These are phyloP conservation scores for Paracentrotus lividus DNA, from an alignment of 53 echinoderm and acorn worm genomes.

Conservation along the genomic window DNA sequence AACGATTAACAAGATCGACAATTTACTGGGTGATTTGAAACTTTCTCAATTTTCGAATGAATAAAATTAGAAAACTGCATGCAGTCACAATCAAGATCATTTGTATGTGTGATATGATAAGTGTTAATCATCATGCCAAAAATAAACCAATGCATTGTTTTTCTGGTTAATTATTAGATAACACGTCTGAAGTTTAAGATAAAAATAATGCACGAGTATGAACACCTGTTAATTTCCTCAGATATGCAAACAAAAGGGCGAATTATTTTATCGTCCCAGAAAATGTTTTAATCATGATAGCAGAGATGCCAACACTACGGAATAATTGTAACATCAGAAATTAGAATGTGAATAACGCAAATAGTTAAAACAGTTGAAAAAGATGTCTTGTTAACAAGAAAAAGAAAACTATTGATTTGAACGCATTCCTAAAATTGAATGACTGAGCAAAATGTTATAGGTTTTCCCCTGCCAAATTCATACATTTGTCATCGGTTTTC, in stretches of 20 bases:
- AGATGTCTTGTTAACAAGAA: too few species aligned
- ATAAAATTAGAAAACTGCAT: background rate
- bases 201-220: background rate
- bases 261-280: background rate
- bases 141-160: background rate
- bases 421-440: too few species aligned
- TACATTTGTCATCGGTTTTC: too few species aligned
- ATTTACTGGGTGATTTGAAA: too few species aligned
- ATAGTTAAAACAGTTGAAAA: too few species aligned
- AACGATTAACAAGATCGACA: background rate
- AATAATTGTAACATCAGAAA: too few species aligned
- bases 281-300: background rate
- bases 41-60: background rate
- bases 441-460: too few species aligned
- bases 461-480: too few species aligned
- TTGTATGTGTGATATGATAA: background rate
- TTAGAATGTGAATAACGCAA: too few species aligned
- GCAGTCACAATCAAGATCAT: background rate
- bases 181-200: background rate
- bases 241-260: background rate
- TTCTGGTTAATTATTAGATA: conserved; percentile 9
- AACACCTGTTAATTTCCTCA: background rate
- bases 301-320: background rate
- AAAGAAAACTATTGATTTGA: too few species aligned
- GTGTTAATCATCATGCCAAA: background rate